Evolutionary conservation across 2,888 invertebrate species (phyloP).

Genomic region (Zelleria hepariella): DNA sequence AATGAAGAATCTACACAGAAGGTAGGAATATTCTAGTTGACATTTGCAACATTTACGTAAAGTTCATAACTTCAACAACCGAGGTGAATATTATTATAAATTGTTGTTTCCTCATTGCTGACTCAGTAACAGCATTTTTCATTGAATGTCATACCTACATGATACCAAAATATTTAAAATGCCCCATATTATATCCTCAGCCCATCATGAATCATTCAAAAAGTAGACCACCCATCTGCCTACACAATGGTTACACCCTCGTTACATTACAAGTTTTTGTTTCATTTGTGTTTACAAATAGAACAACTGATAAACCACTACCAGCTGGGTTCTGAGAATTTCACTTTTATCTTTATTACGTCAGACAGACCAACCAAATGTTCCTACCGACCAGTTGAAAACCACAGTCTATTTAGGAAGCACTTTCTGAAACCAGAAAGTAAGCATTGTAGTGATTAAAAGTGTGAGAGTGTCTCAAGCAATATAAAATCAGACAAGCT

Average conservation of each 20-base stretch:
- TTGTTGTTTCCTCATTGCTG: too few species aligned
- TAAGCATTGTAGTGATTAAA: background rate
- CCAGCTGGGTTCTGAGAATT: constrained; percentile 21
- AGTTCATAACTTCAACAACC: too few species aligned
- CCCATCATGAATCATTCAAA: background rate
- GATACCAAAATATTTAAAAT: too few species aligned
- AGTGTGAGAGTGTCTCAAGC: background rate
- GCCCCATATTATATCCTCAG: background rate
- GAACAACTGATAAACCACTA: constrained; percentile 24
- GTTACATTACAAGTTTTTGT: background rate
- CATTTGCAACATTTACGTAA: too few species aligned
- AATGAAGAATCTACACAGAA: too few species aligned
- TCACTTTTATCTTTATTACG: constrained; percentile 17
- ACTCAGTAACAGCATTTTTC: too few species aligned
- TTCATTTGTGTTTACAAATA: constrained; percentile 8
- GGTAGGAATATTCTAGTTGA: too few species aligned
- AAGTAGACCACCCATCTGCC: background rate
- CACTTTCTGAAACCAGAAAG: background rate
- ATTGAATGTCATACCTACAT: too few species aligned
- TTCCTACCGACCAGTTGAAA: background rate
- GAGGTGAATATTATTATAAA: too few species aligned
- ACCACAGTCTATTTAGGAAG: background rate
- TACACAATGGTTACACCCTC: background rate
- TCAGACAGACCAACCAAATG: background rate
- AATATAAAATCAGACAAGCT: background rate